These are phyloP conservation scores for Papilio dardanus DNA, from an alignment of 1,140 invertebrate species.

Conservation along the genomic window DNA sequence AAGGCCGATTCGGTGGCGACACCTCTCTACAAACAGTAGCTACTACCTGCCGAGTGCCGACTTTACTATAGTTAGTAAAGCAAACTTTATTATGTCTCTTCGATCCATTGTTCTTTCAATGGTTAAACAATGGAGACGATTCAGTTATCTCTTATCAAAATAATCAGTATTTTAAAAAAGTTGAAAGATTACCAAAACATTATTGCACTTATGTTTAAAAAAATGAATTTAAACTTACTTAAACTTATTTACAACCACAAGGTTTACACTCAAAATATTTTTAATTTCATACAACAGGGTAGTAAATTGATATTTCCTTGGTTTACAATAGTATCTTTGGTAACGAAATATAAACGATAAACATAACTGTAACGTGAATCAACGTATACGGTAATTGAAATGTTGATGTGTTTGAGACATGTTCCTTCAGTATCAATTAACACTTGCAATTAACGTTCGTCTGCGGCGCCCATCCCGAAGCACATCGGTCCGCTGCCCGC, in stretches of 20 bases:
- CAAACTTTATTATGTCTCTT: not conserved
- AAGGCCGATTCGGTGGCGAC: slow-evolving; percentile 45
- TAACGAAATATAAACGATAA: not conserved
- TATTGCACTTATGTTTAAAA: not conserved
- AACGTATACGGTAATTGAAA: not conserved
- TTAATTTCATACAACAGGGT: not conserved
- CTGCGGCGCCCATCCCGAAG: not conserved
- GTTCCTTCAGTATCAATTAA: slow-evolving; percentile 17
- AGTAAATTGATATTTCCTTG: not conserved
- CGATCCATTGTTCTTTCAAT: not conserved
- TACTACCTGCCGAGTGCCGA: not conserved
- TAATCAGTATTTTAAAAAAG: not conserved
- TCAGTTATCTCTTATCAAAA: not conserved
- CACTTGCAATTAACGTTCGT: slow-evolving; percentile 21
- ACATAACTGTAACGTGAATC: slow-evolving; percentile 1
- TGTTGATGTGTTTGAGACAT: slow-evolving; percentile 5
- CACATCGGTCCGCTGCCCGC: not conserved
- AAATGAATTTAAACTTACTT: not conserved
- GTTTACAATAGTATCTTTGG: not conserved
- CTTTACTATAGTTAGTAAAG: not conserved
- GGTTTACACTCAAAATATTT: not conserved
- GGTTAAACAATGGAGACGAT: not conserved
- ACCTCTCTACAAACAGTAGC: not conserved
- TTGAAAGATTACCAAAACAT: not conserved
- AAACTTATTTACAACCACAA: not conserved